Conservation (phyloP, 30 jellyfish, hydroid and myxozoan genomes). For the Aurelia aurita complex sp. Pacific region DNA sequence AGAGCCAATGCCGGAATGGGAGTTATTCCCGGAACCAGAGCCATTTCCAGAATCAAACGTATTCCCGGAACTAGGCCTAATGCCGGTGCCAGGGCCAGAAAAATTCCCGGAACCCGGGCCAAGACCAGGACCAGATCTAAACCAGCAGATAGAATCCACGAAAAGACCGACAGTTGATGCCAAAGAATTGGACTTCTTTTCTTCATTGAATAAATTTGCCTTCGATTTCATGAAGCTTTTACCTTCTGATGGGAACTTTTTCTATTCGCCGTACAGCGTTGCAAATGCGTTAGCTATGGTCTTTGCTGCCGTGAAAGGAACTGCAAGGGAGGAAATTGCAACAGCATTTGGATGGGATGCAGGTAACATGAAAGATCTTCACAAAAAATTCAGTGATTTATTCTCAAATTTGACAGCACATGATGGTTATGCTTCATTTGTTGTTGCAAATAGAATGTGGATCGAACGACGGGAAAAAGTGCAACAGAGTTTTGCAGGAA, state of each 20-base stretch:
- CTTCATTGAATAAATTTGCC: constrained; percentile 21
- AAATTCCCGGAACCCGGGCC: too few relatives aligned
- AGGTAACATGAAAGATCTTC: not conserved
- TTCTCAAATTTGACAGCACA: not conserved
- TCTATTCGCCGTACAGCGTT: constrained; percentile 71
- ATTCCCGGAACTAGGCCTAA: too few relatives aligned
- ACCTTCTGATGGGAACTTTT: constrained; percentile 17
- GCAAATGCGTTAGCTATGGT: constrained; percentile 61
- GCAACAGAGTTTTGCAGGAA: constrained; percentile 5
- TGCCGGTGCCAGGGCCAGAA: too few relatives aligned
- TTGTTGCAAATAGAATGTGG: constrained; percentile 75
- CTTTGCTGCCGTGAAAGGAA: constrained; percentile 60
- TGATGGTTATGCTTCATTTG: constrained; percentile 1
- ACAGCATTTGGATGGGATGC: constrained; percentile 5
- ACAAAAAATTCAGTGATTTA: not conserved
- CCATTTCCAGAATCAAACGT: too few relatives aligned
- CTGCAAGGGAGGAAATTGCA: constrained; percentile 46
- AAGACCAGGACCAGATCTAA: too few relatives aligned
- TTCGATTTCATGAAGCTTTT: constrained; percentile 25
- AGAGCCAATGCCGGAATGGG: too few relatives aligned
- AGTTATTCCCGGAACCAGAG: too few relatives aligned
- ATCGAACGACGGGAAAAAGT: constrained; percentile 27
- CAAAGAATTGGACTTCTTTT: too few relatives aligned
- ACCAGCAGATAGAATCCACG: too few relatives aligned
- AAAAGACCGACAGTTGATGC: too few relatives aligned